Evolutionary conservation across 2,113 vertebrate genomes (phyloP), one percentile per base, ranked within the genome.

Genomic region (Lampris incognitus): DNA sequence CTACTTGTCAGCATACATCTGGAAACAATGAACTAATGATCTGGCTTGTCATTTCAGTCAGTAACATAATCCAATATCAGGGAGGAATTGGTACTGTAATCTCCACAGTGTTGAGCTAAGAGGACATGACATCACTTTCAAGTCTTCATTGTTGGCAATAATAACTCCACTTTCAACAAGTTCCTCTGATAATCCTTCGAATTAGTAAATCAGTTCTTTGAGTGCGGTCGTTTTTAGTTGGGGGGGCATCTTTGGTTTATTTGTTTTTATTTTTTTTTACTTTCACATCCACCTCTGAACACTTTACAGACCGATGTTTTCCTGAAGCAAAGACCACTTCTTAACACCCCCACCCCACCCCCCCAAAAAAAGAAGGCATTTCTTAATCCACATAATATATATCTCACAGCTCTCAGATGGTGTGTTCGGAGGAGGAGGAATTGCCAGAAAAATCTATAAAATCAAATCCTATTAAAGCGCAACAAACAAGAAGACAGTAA

Each of bases 381-480:
- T 84, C 75, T 84, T 92, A 92, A 92, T 92, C 91, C 89, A 75
- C 76, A 86, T 86, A 48, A 49, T 83, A 88, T 91, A 78, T 87
- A 90, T 92, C 88, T 84, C 52, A 62, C 82, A 73, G 80, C 76
- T 76, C 81, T 88, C 81, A 85, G 81, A 92, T 87, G 83, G 79
- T 50, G 51, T 73, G 75, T 91, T 89, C 9, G 70, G 81, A 85
- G 86, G 90, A 85, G 85, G 89, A 84, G 84, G 80, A 84, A 87
- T 90, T 87, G 83, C 88, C 88, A 83, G 88, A 82, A 89, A 91
- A 91, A 93, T 90, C 90, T 90, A 85, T 89, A 88, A 91, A 92
- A 94, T 92, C 88, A 87, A 94, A 94, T 94, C 92, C 94, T 92
- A 90, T 93, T 94, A 93, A 91, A 88, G 78, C 71, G 78, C 81